Base-by-base conservation (phyloP, 2,113 vertebrate species). In the Nyctibius bracteatus region DNA sequence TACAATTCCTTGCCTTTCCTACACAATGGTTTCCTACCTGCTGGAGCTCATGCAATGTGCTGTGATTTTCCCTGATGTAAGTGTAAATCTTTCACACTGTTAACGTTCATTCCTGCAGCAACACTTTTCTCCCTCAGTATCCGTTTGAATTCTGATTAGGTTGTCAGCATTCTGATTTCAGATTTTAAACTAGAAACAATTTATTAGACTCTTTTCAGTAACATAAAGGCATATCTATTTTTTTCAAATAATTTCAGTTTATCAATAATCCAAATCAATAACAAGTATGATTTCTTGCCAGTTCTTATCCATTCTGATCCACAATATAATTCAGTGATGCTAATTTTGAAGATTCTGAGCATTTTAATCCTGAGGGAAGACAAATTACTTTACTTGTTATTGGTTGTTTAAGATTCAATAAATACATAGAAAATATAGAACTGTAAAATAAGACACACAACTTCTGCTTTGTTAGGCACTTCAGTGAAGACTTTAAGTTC, bases 61-160 rank as follows among this genome's bases (percentile, higher is more conserved):
- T 20, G 22, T 85, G 85, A 79, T 63, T 95, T 89, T 77, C 54
- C 39, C 84, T 94, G 57, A 63, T 86, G 55, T 58, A 81, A 93
- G 95, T 41, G 78, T 88, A 93, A 96, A 94, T 90, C 81, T 95
- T 91, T 85, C 87, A 77, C 88, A 71, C 49, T 46, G 37, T 81
- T 94, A 90, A 39, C 88, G 91, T 95, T 89, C 49, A 65, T 27
- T 95, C 55, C 90, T 81, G 47, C 51, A 90, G 57, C 68, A 86
- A 67, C 18, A 47, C 14, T 80, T 73, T 90, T 71, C 61, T 61
- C 81, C 31, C 30, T 80, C 30, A 43, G 25, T 46, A 68, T 87
- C 52, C 52, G 35, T 77, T 58, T 87, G 86, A 95, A 94, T 91
- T 67, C 49, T 88, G 95, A 79, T 96, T 93, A 92, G 62, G 33